Evolutionary conservation across 2,113 vertebrate genomes (phyloP), one percentile per base, ranked within the genome.

Genomic region (Lepus timidus): DNA sequence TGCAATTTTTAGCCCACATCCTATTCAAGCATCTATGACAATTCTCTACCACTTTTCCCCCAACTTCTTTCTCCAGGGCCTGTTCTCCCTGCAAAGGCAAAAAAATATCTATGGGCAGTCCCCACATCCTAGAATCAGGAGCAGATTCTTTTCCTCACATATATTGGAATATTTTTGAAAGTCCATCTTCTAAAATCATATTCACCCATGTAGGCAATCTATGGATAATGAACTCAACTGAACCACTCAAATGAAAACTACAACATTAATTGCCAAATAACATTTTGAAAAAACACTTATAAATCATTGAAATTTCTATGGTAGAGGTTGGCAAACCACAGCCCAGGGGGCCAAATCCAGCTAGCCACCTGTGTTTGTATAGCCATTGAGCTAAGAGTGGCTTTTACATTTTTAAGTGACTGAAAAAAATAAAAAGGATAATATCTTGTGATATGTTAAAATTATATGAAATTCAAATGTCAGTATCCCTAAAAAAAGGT

Each of bases 111-210:
- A 65, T 49, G 70, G n/a, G 49, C 33, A 70, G 19, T 78, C 36
- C 23, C 51, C 31, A 90, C 16, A 75, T 44, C 93, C 14, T 91
- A 81, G 19, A 80, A 12, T 19, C 12, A 55, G 25, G 33, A n/a
- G 79, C 9, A 78, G 49, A 93, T 52, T 58, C 55, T 74, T 52
- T 87, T 61, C 23, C 25, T 87, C 22, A n/a, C 29, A 55, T 78
- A 70, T 78, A 84, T 78, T 74, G 91, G 12, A 74, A 85, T 55
- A 90, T 14, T 90, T 90, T 65, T 65, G 44, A 92, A 93, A 97
- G 76, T 79, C 27, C 49, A 90, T 65, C 49, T 92, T 97, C 89
- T 94, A 68, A 94, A 87, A 93, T 73, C 79, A 68, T 58, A 91
- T 61, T 85, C 31, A 68, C 29, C 13, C 81, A 85, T 27, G 23